A percentile compares a stretch with the other conserved stretches of the same genome.
Conservation (phyloP, 1,140 invertebrate species). For the Drosophila suzukii region DNA sequence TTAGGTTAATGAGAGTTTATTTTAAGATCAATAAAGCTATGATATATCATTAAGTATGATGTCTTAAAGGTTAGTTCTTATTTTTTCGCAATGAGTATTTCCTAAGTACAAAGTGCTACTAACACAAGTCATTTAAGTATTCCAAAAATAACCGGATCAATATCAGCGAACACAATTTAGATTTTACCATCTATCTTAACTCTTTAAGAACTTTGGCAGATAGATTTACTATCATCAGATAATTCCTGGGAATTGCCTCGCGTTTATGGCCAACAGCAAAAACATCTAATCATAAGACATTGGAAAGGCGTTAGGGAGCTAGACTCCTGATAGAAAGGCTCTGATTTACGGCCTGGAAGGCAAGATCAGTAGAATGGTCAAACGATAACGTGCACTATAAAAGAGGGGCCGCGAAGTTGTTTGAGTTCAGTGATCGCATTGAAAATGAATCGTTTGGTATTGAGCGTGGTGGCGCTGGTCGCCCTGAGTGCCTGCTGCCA, state of each 20-base stretch:
- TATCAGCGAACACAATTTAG: not conserved
- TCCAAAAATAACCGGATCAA: slow-evolving; percentile 5
- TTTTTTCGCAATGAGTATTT: too few relatives aligned
- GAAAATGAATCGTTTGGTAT: slow-evolving; percentile 61
- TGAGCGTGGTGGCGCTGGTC: slow-evolving; percentile 46
- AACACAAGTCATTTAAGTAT: not conserved
- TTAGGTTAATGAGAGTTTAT: too few relatives aligned
- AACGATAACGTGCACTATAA: slow-evolving; percentile 56
- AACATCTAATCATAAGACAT: slow-evolving; percentile 37
- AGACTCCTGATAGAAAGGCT: slow-evolving; percentile 33
- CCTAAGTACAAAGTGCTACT: too few relatives aligned
- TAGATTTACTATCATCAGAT: slow-evolving; percentile 36
- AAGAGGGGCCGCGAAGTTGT: not conserved
- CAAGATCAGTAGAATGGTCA: not conserved
- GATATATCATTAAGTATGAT: too few relatives aligned
- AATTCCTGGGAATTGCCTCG: slow-evolving; percentile 11
- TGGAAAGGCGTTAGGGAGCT: slow-evolving; percentile 4
- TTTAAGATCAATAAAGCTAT: too few relatives aligned
- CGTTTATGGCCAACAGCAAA: slow-evolving; percentile 16
- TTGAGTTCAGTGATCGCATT: slow-evolving; percentile 33
- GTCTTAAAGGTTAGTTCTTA: too few relatives aligned
- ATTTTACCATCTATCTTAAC: not conserved
- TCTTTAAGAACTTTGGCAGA: not conserved
- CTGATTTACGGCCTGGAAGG: slow-evolving; percentile 51
- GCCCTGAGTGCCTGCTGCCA: slow-evolving; percentile 34